Evolutionary conservation across 2,113 vertebrate genomes (phyloP), one percentile per base, ranked within the genome.

Genomic region (Aegithalos caudatus): DNA sequence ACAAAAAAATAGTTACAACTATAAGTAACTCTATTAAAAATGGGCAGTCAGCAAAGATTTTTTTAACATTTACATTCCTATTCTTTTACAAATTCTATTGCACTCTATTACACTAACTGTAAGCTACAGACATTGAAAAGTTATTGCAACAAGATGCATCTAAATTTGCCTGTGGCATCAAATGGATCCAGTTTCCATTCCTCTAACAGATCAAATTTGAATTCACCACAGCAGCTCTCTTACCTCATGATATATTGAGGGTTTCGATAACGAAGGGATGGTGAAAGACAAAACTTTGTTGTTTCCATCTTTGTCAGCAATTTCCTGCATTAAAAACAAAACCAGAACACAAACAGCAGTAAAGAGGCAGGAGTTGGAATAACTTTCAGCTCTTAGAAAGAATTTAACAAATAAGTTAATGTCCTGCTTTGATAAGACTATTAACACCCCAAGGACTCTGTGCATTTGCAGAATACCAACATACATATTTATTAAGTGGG

Each of bases 241-340:
- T 98, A 99, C 99, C 98, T 99, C 99, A 57, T 99, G 99, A 96
- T 99, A 99, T 98, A 99, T 98, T 31, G 99, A 99, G 42, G 99
- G 99, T 94, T 99, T 99, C 45, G 99, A 99, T 97, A 99, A 98
- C 1, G 99, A 99, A 53, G 99, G 99, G 82, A 99, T 99, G 58
- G 99, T 99, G 95, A 99, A 99, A 92, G 99, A 99, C 70, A 99
- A 98, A 91, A 99, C 98, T 97, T 98, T 99, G 97, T 99, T 98
- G 97, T 99, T 99, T 95, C 99, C 99, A 81, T 99, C 99, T 98
- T 99, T 99, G 97, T 99, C 99, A 95, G 99, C 99, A 76, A 99
- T 99, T 97, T 99, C 99, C 99, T 99, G 98, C 37, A 97, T 82
- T 79, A 73, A 71, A 88, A 82, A 90, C 50, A 89, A 86, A 86